Percentiles rank a stretch among this genome's conserved stretches.
Conservation (phyloP, 1,140 invertebrate species). For the Plectus sambesii region DNA sequence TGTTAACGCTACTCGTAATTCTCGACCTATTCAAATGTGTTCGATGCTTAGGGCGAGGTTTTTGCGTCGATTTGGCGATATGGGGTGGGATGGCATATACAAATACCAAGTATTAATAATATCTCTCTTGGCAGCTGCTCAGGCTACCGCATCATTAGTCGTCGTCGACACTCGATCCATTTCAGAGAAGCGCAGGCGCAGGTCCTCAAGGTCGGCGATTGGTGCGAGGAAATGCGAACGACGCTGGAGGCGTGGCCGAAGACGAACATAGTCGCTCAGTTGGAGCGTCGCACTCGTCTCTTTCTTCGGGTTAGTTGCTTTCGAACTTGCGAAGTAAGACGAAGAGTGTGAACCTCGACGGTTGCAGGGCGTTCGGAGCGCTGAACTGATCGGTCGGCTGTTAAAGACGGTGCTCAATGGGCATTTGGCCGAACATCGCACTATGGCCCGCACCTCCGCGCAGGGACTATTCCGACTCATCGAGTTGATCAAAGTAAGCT, state of each 20-base stretch:
- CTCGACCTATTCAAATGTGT: too few species aligned
- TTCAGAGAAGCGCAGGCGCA: conserved; percentile 22
- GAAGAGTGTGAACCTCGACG: conserved; percentile 21
- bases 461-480: conserved; percentile 65
- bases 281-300: conserved; percentile 49
- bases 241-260: conserved; percentile 52
- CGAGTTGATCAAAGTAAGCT: conserved; percentile 62
- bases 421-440: conserved; percentile 61
- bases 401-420: conserved; percentile 62
- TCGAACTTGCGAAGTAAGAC: conserved; percentile 54
- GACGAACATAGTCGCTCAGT: conserved; percentile 54
- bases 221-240: conserved; percentile 46
- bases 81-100: too few species aligned
- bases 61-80: too few species aligned
- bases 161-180: too few species aligned
- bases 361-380: conserved; percentile 55
- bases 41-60: too few species aligned
- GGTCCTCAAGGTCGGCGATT: conserved; percentile 48
- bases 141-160: too few species aligned
- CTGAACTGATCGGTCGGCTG: conserved; percentile 51
- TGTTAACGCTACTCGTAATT: too few species aligned
- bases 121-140: too few species aligned
- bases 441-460: conserved; percentile 65
- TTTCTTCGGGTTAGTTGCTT: conserved; percentile 45
- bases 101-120: too few species aligned